Percentiles rank a stretch among this genome's conserved stretches.
Evolutionary conservation across 2,113 vertebrate species (phyloP).

Genomic region (Gasterosteus aculeatus): DNA sequence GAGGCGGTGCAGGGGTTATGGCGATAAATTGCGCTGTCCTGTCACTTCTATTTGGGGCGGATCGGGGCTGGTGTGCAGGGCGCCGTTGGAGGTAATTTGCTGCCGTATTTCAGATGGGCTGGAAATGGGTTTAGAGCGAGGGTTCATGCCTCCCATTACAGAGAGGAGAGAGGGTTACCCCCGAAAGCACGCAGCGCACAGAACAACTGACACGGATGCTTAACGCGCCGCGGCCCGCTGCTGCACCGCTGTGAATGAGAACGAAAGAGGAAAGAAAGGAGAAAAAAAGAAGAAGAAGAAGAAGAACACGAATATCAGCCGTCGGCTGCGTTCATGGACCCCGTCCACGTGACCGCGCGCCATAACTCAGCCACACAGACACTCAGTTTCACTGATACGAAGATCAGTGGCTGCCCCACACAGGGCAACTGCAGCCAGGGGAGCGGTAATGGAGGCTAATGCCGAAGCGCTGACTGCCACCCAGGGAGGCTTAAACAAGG

Average conservation of each 20-base stretch:
- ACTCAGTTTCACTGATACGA: constrained; percentile 52
- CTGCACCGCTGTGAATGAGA: constrained; percentile 48
- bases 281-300: background rate
- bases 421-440: constrained; percentile 76
- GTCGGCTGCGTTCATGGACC: constrained; percentile 22
- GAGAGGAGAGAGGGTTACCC: constrained; percentile 68
- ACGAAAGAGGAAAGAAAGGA: background rate
- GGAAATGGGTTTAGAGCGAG: constrained; percentile 79
- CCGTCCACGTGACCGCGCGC: constrained; percentile 40
- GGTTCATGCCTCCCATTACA: constrained; percentile 79
- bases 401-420: constrained; percentile 70
- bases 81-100: constrained; percentile 77
- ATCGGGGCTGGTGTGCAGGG: constrained; percentile 72
- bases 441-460: constrained; percentile 82
- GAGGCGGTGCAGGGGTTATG: constrained; percentile 73
- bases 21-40: constrained; percentile 81
- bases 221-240: constrained; percentile 34
- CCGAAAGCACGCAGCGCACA: constrained; percentile 52
- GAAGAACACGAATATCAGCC: constrained; percentile 39
- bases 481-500: constrained; percentile 71
- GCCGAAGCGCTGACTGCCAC: constrained; percentile 74
- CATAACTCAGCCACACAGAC: constrained; percentile 72
- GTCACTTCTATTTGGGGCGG: constrained; percentile 78
- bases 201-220: constrained; percentile 63
- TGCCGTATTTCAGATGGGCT: constrained; percentile 79